Evolutionary conservation across 2,888 invertebrate species (phyloP), one percentile per base, ranked within the genome.

Genomic region (Drosophila macrospina): DNA sequence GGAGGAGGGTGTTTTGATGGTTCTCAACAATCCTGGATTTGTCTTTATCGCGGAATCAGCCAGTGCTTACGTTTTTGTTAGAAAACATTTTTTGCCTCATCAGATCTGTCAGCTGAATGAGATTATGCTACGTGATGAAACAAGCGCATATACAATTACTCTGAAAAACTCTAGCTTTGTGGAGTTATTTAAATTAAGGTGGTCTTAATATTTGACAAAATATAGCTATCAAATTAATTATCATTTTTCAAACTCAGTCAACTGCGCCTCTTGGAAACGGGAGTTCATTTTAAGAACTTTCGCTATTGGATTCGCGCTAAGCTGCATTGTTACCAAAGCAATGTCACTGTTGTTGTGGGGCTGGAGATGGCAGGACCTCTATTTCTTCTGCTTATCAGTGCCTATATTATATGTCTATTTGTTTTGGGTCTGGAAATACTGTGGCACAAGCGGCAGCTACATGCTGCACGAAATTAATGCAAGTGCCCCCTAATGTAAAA

Each of bases 41-140:
- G 91, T 90, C 1, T 92, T 80, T 45, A 81, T 89, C 10, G 75
- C 89, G 1, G 91, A 91, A 15, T 86, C 87, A 7, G 79, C 86
- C 1, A 81, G 78, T 0, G 88, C 86, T 2, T 91, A 83, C 66
- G 39, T 70, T 32, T 72, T 89, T 26, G 84, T 92, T 1, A 72
- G 83, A 2, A 85, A 88, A n/a, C 66, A 80, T 48, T 92, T 78
- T 47, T 51, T 89, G 26, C 89, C 90, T 0, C 81, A 91, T 45
- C 89, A 92, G 67, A 90, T 92, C n/a, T 92, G 92, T 55, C 90
- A 89, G 36, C 64, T 92, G 0, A 91, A 92, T 74, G 90, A 91
- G 60, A 85, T 92, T 6, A 64, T 82, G 0, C 57, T 92, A 4
- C 74, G 91, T 5, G 54, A 85, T 0, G 89, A 87, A 56, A 80